Conservation (phyloP, 2,888 invertebrate species). For the Drosophila kambysellisi region DNA sequence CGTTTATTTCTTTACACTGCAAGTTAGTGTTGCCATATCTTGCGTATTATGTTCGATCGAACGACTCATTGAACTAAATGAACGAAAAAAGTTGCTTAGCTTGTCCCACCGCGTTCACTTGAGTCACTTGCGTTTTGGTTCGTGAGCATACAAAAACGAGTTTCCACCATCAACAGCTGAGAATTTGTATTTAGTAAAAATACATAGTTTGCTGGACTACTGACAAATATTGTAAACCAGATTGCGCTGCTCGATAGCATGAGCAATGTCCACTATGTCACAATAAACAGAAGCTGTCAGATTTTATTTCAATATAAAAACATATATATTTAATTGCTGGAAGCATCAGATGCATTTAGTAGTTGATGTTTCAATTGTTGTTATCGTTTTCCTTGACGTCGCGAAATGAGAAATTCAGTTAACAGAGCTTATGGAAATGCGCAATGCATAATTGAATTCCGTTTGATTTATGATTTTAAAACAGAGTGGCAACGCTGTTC, state of each 20-base stretch:
- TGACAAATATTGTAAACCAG: neutral
- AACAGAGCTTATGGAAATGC: neutral
- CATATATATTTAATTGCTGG: neutral
- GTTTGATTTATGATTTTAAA: neutral
- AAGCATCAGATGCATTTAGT: neutral
- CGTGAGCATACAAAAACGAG: neutral
- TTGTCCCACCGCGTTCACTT: constrained; percentile 14
- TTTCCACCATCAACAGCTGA: neutral
- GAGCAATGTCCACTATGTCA: neutral
- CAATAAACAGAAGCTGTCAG: neutral
- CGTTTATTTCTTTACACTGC: constrained; percentile 53
- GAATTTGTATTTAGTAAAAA: neutral
- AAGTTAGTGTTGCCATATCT: constrained; percentile 36
- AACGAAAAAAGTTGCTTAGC: constrained; percentile 9
- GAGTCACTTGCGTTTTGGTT: constrained; percentile 1
- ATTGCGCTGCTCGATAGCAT: neutral
- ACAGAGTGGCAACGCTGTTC: neutral
- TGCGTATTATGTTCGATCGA: constrained; percentile 5
- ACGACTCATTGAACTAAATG: constrained; percentile 16
- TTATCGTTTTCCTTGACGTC: neutral
- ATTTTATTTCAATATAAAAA: neutral
- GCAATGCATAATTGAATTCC: neutral
- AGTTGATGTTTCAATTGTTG: neutral
- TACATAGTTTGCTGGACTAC: neutral
- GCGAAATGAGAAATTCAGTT: neutral